Evolutionary conservation across 1,140 invertebrate genomes (phyloP).

Genomic region (Drosophila kepulauana): DNA sequence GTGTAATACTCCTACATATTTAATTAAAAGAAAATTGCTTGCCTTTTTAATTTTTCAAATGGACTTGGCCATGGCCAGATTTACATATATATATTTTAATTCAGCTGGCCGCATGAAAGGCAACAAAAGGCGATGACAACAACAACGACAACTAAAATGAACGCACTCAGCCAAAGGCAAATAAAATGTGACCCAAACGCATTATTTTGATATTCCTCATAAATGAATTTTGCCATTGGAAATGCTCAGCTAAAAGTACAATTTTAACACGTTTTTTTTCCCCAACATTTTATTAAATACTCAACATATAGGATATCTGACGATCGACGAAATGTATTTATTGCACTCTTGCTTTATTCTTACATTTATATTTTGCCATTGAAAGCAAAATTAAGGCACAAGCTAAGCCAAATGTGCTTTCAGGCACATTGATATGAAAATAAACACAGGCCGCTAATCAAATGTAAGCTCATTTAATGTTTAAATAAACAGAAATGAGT

Average conservation of each 20-base stretch:
- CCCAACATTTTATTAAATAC: neutral
- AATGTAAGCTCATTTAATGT: constrained; percentile 78
- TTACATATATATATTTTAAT: constrained; percentile 56
- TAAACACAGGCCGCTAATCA: constrained; percentile 70
- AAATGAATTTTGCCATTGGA: neutral
- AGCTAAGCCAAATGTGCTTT: constrained; percentile 14
- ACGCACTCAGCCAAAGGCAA: constrained; percentile 34
- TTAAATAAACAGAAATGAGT: constrained; percentile 70
- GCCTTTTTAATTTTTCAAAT: constrained; percentile 23
- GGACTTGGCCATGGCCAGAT: constrained; percentile 3
- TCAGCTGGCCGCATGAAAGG: constrained; percentile 59
- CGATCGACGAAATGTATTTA: neutral
- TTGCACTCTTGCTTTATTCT: neutral
- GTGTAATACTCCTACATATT: constrained; percentile 53
- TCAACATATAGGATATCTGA: neutral
- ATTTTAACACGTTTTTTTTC: neutral
- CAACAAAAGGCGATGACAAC: constrained; percentile 34
- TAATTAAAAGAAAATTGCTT: constrained; percentile 68
- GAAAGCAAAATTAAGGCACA: constrained; percentile 24
- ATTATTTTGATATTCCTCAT: constrained; percentile 54
- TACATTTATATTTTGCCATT: constrained; percentile 24
- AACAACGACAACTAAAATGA: constrained; percentile 34
- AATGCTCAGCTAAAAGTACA: neutral
- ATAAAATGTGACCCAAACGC: constrained; percentile 56
- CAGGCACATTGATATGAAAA: constrained; percentile 64